These are phyloP conservation scores for Chironomus striatipennis DNA, from an alignment of 1,140 invertebrate species.

Conservation along the genomic window DNA sequence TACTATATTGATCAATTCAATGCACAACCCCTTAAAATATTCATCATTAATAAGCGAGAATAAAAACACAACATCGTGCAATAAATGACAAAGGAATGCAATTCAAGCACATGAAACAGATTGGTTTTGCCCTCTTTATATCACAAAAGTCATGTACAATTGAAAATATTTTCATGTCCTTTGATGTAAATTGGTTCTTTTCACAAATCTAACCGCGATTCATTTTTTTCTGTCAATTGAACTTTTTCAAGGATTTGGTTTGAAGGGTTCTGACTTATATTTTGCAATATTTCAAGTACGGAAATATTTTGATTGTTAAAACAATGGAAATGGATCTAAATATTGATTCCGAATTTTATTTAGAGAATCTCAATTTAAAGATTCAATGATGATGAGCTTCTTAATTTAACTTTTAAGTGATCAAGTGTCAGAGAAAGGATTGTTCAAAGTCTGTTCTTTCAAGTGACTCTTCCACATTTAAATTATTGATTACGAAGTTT, in stretches of 20 bases:
- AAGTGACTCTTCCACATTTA: too few relatives aligned
- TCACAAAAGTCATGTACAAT: not conserved
- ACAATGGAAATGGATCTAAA: not conserved
- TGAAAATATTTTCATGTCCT: not conserved
- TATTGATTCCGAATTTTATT: too few relatives aligned
- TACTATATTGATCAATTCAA: not conserved
- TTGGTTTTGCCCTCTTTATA: constrained; percentile 7
- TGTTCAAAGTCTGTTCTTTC: too few relatives aligned
- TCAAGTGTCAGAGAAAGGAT: too few relatives aligned
- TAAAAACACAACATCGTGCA: not conserved
- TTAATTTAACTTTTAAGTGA: too few relatives aligned
- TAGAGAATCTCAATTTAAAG: too few relatives aligned
- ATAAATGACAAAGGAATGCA: not conserved
- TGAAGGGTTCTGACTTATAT: too few relatives aligned
- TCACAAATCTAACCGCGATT: not conserved
- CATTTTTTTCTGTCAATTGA: constrained; percentile 9
- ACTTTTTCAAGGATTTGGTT: not conserved
- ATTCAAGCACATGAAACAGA: constrained; percentile 1
- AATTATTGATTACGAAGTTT: too few relatives aligned
- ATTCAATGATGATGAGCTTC: too few relatives aligned
- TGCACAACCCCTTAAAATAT: not conserved
- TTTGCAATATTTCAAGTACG: not conserved
- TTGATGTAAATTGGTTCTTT: not conserved
- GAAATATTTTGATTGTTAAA: constrained; percentile 5
- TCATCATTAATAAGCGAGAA: not conserved